These are phyloP conservation scores for Eristalinus aeneus DNA, from an alignment of 2,888 invertebrate species.

Conservation along the genomic window DNA sequence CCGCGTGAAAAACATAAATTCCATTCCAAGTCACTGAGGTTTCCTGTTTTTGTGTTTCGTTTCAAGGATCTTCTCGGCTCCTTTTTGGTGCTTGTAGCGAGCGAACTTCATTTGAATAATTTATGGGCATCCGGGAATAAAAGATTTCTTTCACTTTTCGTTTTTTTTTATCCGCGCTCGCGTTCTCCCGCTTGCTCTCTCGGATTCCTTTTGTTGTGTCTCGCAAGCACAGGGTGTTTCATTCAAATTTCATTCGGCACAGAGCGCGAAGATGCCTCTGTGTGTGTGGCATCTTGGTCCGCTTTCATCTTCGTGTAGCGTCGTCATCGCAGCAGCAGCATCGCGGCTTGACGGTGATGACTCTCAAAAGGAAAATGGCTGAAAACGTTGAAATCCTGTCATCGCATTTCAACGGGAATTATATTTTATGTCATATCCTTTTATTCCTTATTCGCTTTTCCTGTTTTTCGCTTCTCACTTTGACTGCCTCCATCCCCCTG, in stretches of 20 bases:
- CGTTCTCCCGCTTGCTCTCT: neutral
- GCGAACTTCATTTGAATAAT: constrained; percentile 70
- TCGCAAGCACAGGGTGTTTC: constrained; percentile 64
- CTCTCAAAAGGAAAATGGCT: constrained; percentile 55
- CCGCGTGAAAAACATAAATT: constrained; percentile 63
- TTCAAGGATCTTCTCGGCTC: constrained; percentile 17
- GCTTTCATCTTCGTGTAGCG: constrained; percentile 4
- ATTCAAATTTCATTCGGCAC: constrained; percentile 65
- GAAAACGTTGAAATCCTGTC: constrained; percentile 70
- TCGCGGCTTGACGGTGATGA: neutral
- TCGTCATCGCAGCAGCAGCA: neutral
- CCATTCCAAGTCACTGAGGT: constrained; percentile 65
- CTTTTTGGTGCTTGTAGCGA: constrained; percentile 24
- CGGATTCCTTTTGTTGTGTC: constrained; percentile 35
- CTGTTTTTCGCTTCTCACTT: constrained; percentile 8
- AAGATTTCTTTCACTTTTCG: constrained; percentile 37
- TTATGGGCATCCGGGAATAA: constrained; percentile 70
- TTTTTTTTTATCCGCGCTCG: neutral
- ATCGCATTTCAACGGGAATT: constrained; percentile 70
- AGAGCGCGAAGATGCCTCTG: constrained; percentile 43
- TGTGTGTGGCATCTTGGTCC: constrained; percentile 18
- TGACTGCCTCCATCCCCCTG: neutral
- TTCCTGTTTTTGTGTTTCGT: constrained; percentile 39
- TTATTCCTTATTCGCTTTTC: constrained; percentile 56
- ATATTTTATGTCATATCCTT: constrained; percentile 70